Evolutionary conservation across 1,140 invertebrate genomes (phyloP), one percentile per base, ranked within the genome.

Genomic region (Papilio xuthus): DNA sequence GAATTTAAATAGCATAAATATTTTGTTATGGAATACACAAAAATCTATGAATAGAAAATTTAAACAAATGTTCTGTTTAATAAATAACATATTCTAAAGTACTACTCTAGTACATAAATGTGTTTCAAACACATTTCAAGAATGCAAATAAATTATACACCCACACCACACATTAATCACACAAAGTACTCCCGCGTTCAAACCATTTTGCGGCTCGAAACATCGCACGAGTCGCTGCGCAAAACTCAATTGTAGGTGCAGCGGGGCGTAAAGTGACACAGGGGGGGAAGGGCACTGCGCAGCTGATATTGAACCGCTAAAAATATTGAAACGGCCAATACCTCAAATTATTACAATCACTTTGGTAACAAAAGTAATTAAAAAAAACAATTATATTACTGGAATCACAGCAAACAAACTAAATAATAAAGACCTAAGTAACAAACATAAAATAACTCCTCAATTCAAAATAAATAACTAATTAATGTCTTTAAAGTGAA

Each of bases 321-420:
- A 47, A 47, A 47, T 18, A 47, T 47, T 47, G 15, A 47, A 47
- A 47, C 44, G 44, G 44, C 13, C 15, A 47, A 47, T 47, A 53
- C 50, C 56, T 60, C 20, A 28, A 60, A 60, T 80, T 79, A 79
- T 77, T 80, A 84, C n/a, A 78, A 77, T 81, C 79, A 84, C 83
- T 84, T 83, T 85, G 83, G 84, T 82, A 85, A 87, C 79, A 80
- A 85, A 79, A 80, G 76, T 79, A 77, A n/a, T 82, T 78, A 67
- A 63, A 60, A 60, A 67, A 53, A 81, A 80, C 81, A 83, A 81
- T 78, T 81, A 81, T 78, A 81, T 28, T 71, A 83, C 78, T 81
- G 47, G 18, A 82, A 87, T 87, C 86, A 86, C 83, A 87, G 84
- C 86, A 87, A 87, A 85, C 81, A 56, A 84, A 81, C 53, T 77